Conservation (phyloP, 2,113 vertebrate genomes). For the Dryoscopus gambensis region DNA sequence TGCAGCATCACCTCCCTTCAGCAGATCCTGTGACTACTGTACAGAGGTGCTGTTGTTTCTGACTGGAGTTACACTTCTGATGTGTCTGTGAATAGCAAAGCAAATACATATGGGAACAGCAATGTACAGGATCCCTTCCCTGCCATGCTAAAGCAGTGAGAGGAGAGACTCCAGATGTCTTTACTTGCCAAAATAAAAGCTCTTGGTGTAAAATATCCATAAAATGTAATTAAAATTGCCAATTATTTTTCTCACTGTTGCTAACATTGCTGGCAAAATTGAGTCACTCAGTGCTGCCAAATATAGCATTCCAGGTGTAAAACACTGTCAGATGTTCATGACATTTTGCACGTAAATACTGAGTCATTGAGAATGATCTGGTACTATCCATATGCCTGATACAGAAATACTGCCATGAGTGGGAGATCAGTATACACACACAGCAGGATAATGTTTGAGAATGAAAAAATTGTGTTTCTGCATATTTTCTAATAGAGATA, state of each 20-base stretch:
- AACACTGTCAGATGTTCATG: constrained; percentile 56
- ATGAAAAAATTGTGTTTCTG: not conserved
- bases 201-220: constrained; percentile 2
- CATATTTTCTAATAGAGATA: not conserved
- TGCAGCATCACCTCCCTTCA: not conserved
- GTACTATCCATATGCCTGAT: constrained; percentile 56
- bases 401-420: constrained; percentile 41
- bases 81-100: not conserved
- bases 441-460: not conserved
- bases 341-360: constrained; percentile 54
- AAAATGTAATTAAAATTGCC: constrained; percentile 49
- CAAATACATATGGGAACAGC: not conserved
- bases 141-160: constrained; percentile 10
- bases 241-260: constrained; percentile 13
- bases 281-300: constrained; percentile 32
- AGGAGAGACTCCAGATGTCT: constrained; percentile 50
- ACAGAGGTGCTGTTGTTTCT: not conserved
- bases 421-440: constrained; percentile 35
- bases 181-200: constrained; percentile 55
- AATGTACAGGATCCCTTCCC: not conserved
- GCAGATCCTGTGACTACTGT: not conserved
- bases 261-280: constrained; percentile 18
- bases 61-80: not conserved
- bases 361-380: constrained; percentile 59
- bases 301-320: constrained; percentile 60